Evolutionary conservation across 2,888 invertebrate species (phyloP).

Genomic region (Eupithecia exiguata): DNA sequence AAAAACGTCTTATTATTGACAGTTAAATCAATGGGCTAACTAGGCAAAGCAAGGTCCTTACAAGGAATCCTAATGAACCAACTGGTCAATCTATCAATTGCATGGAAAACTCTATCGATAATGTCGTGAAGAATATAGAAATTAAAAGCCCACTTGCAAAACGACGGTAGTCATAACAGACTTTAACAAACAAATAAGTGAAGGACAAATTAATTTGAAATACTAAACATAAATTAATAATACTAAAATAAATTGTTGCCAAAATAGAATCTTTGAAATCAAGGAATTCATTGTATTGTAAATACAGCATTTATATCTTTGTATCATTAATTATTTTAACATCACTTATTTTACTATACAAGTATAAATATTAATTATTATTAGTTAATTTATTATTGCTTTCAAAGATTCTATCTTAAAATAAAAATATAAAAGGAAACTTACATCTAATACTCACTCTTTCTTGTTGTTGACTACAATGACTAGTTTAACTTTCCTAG

Average conservation of each 20-base stretch:
- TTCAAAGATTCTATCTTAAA: conserved; percentile 5
- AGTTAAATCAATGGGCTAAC: background rate
- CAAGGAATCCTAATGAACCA: conserved; percentile 7
- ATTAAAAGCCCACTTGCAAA: background rate
- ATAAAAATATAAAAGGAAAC: conserved; percentile 28
- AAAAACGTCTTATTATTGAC: background rate
- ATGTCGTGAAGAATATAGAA: background rate
- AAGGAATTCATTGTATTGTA: background rate
- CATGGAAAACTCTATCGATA: conserved; percentile 17
- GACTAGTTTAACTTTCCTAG: conserved; percentile 84
- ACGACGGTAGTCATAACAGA: background rate
- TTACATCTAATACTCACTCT: conserved; percentile 73
- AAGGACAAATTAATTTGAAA: background rate
- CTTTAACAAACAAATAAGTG: background rate
- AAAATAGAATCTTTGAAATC: conserved; percentile 6
- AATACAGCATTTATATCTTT: background rate
- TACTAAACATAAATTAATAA: background rate
- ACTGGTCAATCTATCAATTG: conserved; percentile 11
- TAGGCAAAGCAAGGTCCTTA: conserved; percentile 9
- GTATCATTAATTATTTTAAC: background rate
- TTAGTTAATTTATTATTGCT: too few relatives aligned
- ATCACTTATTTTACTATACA: background rate
- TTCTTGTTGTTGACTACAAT: conserved; percentile 85
- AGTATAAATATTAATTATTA: too few relatives aligned
- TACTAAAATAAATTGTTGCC: background rate